Evolutionary conservation across 1,140 invertebrate genomes (phyloP).

Genomic region (Macrostomum lignano): DNA sequence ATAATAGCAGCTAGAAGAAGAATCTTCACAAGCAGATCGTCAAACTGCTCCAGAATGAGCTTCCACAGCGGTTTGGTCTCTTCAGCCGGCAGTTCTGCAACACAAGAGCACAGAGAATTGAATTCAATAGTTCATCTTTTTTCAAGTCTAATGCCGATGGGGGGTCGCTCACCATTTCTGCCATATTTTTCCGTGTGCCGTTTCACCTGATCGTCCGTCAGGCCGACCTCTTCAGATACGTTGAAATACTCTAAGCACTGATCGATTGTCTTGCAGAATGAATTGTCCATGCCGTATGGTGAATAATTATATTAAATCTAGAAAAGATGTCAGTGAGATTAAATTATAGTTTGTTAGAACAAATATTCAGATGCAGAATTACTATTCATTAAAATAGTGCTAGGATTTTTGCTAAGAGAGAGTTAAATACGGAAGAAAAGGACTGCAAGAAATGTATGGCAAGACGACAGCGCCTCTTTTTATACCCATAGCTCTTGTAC

Average conservation of each 20-base stretch:
- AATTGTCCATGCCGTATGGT: constrained; percentile 5
- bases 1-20: constrained; percentile 98
- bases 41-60: constrained; percentile 97
- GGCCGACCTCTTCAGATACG: constrained; percentile 40
- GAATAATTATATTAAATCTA: too few relatives aligned
- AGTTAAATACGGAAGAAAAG: too few relatives aligned
- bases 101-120: background rate
- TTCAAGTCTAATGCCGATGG: too few relatives aligned
- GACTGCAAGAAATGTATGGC: too few relatives aligned
- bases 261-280: constrained; percentile 1
- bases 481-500: too few relatives aligned
- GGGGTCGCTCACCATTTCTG: constrained; percentile 61
- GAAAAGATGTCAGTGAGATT: too few relatives aligned
- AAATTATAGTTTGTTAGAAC: too few relatives aligned
- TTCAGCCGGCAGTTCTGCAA: constrained; percentile 4
- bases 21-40: constrained; percentile 99
- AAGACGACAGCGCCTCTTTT: too few relatives aligned
- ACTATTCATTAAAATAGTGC: too few relatives aligned
- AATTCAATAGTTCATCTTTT: background rate
- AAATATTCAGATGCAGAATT: too few relatives aligned
- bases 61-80: constrained; percentile 43
- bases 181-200: constrained; percentile 91
- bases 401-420: too few relatives aligned
- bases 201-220: constrained; percentile 67
- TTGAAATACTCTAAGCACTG: constrained; percentile 4